Evolutionary conservation across 2,888 invertebrate genomes (phyloP).

Genomic region (Argyresthia albistria): DNA sequence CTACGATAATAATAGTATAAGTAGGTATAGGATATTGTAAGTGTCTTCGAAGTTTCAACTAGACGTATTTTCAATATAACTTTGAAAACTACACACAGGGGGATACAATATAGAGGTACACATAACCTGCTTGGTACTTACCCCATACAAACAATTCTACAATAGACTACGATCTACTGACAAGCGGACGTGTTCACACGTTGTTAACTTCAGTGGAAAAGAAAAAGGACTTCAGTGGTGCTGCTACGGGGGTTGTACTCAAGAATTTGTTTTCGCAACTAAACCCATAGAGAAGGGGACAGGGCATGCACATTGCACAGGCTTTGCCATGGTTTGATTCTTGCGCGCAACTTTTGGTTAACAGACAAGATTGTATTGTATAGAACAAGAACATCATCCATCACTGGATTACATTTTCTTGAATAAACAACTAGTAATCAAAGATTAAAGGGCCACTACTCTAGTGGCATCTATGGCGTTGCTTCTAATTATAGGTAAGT

Average conservation of each 20-base stretch:
- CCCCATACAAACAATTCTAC: neutral
- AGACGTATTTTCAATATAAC: too few species aligned
- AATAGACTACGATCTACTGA: neutral
- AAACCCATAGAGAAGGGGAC: constrained; percentile 23
- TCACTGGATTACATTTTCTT: neutral
- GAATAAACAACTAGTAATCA: neutral
- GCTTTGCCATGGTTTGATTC: constrained; percentile 29
- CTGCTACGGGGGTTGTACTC: constrained; percentile 36
- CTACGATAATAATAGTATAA: too few species aligned
- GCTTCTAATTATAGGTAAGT: too few species aligned
- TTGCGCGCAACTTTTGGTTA: neutral
- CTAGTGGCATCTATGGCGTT: too few species aligned
- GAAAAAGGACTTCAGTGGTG: constrained; percentile 6
- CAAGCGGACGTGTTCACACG: neutral
- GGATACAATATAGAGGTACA: too few species aligned
- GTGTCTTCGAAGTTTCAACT: too few species aligned
- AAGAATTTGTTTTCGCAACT: constrained; percentile 33
- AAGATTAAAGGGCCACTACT: neutral
- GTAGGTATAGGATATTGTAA: too few species aligned
- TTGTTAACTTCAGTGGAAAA: too few species aligned
- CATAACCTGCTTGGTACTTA: too few species aligned
- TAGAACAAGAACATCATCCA: neutral
- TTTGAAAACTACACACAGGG: too few species aligned
- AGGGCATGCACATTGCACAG: constrained; percentile 27
- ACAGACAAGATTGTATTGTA: too few species aligned